Evolutionary conservation across 2,113 vertebrate species (phyloP).

Genomic region (Pangasianodon gigas): DNA sequence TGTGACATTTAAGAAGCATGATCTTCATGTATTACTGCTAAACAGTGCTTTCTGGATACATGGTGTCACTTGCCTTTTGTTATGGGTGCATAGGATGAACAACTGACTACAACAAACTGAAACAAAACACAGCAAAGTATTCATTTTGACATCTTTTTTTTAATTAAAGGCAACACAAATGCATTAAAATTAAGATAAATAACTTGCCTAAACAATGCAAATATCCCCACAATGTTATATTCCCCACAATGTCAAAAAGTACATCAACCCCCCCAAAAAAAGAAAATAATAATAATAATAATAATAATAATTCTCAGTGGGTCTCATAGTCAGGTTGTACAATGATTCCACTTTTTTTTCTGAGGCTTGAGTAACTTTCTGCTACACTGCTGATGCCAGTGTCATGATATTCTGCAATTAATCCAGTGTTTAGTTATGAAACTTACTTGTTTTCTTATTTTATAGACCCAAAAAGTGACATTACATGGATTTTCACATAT

Average conservation of each 20-base stretch:
- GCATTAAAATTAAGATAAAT: conserved; percentile 85
- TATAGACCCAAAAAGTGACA: conserved; percentile 75
- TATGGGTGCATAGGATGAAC: background rate
- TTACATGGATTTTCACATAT: conserved; percentile 75
- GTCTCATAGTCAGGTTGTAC: conserved; percentile 66
- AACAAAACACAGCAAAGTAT: conserved; percentile 40
- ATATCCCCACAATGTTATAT: conserved; percentile 71
- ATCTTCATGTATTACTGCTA: background rate
- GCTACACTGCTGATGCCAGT: conserved; percentile 45
- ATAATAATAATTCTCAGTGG: conserved; percentile 68
- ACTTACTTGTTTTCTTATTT: conserved; percentile 69
- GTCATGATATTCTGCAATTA: conserved; percentile 65
- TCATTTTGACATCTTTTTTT: conserved; percentile 69
- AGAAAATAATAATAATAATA: background rate
- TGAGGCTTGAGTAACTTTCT: conserved; percentile 57
- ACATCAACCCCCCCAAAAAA: conserved; percentile 54
- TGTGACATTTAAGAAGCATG: background rate
- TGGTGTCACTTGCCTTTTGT: background rate
- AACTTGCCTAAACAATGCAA: conserved; percentile 74
- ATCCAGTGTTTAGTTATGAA: conserved; percentile 81
- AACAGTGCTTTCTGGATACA: background rate
- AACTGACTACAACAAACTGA: background rate
- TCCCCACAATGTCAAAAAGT: conserved; percentile 75
- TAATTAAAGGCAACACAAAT: conserved; percentile 76
- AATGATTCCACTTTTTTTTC: conserved; percentile 65